Evolutionary conservation across 2,888 invertebrate species (phyloP).

Genomic region (Allygus modestus): DNA sequence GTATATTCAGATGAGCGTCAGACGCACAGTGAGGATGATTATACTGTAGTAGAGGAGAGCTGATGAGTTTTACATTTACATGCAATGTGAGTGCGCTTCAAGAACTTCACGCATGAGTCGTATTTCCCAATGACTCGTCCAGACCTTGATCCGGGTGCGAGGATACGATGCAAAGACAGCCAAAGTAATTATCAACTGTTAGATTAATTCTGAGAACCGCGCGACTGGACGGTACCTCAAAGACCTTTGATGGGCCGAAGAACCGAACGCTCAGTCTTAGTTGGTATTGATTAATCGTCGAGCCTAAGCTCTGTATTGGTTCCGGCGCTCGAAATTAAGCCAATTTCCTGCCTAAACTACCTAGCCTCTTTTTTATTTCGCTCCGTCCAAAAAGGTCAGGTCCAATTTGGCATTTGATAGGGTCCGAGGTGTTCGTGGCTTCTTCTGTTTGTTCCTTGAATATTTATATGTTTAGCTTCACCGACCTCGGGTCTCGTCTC

Average conservation of each 20-base stretch:
- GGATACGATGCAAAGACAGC: neutral
- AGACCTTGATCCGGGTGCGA: neutral
- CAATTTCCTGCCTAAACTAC: conserved; percentile 60
- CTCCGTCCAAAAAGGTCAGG: conserved; percentile 49
- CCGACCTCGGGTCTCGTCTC: conserved; percentile 24
- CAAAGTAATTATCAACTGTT: conserved; percentile 40
- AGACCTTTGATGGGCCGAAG: conserved; percentile 43
- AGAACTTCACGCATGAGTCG: too few species aligned
- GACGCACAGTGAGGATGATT: too few species aligned
- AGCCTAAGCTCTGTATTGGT: conserved; percentile 44
- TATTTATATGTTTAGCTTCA: conserved; percentile 54
- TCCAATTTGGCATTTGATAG: conserved; percentile 45
- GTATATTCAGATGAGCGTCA: too few species aligned
- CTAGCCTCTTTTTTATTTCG: conserved; percentile 50
- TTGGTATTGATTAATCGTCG: conserved; percentile 52
- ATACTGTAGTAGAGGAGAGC: too few species aligned
- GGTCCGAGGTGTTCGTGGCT: conserved; percentile 42
- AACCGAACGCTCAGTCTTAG: conserved; percentile 17
- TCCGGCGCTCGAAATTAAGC: conserved; percentile 52
- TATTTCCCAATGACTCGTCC: too few species aligned
- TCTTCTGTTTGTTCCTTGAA: conserved; percentile 29
- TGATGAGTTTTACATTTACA: too few species aligned
- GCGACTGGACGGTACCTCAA: conserved; percentile 27
- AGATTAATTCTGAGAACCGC: conserved; percentile 25
- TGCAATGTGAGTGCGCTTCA: too few species aligned